Evolutionary conservation across 1,140 invertebrate species (phyloP).

Genomic region (Watersipora subatra): DNA sequence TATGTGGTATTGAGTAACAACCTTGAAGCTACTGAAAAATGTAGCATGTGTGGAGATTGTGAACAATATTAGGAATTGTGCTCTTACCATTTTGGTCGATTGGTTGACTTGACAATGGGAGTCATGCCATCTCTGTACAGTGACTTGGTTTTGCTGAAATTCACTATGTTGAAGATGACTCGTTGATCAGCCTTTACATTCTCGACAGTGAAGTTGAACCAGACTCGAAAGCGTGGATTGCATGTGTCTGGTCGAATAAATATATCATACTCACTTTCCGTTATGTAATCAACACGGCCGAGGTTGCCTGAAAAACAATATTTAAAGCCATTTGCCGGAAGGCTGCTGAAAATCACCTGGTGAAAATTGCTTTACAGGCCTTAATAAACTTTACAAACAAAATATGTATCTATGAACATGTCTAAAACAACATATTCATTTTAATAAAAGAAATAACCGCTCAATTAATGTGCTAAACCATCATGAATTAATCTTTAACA

Average conservation of each 20-base stretch:
- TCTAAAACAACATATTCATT: too few species aligned
- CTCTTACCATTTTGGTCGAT: constrained; percentile 71
- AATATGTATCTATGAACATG: too few species aligned
- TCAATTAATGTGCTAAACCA: too few species aligned
- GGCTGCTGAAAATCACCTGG: background rate
- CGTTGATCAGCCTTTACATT: constrained; percentile 84
- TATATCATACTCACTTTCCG: constrained; percentile 88
- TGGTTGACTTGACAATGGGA: constrained; percentile 79
- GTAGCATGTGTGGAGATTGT: too few species aligned
- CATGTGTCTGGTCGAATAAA: constrained; percentile 91
- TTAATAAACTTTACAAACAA: background rate
- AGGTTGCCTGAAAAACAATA: constrained; percentile 62
- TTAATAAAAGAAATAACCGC: too few species aligned
- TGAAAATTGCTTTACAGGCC: background rate
- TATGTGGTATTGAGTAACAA: too few species aligned
- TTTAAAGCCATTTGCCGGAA: constrained; percentile 1
- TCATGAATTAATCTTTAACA: too few species aligned
- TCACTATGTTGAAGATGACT: constrained; percentile 93
- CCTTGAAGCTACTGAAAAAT: too few species aligned
- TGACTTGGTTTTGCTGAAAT: constrained; percentile 80
- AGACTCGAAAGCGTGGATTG: constrained; percentile 76
- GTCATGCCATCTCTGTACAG: constrained; percentile 80
- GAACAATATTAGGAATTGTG: too few species aligned
- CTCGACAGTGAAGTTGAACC: constrained; percentile 97
- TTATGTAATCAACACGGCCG: constrained; percentile 80